phyloP scores from a whole-genome alignment of 2,113 vertebrate species.

The Aegotheles bennettii region DNA sequence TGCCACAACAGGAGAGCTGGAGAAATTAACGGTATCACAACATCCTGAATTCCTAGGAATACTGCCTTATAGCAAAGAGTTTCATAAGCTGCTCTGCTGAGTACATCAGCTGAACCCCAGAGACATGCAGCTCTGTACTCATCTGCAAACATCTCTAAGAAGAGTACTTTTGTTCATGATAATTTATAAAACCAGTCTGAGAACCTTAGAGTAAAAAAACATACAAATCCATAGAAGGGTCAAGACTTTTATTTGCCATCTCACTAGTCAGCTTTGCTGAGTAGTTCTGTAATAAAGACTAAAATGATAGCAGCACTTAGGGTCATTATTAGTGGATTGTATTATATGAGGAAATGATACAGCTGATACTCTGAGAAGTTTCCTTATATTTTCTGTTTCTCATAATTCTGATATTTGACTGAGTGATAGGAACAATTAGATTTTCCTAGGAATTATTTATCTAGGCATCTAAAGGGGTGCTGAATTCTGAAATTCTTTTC shows the following conservation, averaged over 20 bases:
- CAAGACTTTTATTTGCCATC: not conserved
- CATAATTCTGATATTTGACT: not conserved
- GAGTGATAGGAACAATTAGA: not conserved
- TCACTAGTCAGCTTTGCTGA: not conserved
- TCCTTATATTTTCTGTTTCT: not conserved
- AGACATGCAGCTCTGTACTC: not conserved
- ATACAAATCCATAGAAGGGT: not conserved
- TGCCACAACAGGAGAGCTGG: not conserved
- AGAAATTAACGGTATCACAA: not conserved
- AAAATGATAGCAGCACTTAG: not conserved
- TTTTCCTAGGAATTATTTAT: not conserved
- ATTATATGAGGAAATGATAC: not conserved
- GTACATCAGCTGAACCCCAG: not conserved
- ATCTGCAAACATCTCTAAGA: not conserved
- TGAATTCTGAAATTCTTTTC: not conserved
- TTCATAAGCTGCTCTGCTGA: not conserved
- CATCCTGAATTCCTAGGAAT: not conserved
- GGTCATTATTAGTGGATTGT: not conserved
- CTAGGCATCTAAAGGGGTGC: not conserved
- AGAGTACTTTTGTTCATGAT: not conserved
- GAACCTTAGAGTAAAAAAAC: not conserved
- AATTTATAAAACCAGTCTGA: not conserved
- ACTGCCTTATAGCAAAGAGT: not conserved
- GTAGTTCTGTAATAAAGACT: not conserved
- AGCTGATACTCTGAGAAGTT: not conserved